Evolutionary conservation across 2,797 vertebrate species (phyloP).

Genomic region (Clarias platycephalus): DNA sequence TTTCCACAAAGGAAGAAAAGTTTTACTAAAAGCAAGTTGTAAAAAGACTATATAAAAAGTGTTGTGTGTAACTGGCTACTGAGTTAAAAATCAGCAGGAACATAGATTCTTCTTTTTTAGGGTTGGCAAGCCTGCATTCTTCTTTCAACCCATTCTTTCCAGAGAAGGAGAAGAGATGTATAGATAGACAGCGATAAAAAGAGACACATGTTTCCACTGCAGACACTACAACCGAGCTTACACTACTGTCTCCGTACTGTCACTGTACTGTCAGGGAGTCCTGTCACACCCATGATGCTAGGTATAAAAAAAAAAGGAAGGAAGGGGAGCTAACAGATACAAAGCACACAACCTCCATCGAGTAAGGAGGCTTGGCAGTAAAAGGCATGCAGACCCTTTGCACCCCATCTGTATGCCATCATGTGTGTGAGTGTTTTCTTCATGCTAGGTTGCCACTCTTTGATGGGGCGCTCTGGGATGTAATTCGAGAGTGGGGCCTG

Average conservation of each 20-base stretch:
- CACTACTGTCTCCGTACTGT: background rate
- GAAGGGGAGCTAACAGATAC: background rate
- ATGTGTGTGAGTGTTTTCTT: conserved; percentile 28
- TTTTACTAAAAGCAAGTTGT: background rate
- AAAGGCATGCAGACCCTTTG: conserved; percentile 15
- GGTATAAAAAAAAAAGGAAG: background rate
- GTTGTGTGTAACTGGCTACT: background rate
- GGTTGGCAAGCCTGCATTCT: background rate
- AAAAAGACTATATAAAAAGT: background rate
- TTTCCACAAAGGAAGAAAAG: background rate
- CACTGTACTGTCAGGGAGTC: background rate
- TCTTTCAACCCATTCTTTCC: conserved; percentile 4
- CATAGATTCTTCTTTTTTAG: background rate
- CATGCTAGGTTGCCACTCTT: conserved; percentile 42
- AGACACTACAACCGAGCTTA: background rate
- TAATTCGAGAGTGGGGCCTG: conserved; percentile 33
- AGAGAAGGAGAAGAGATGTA: background rate
- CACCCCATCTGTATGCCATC: conserved; percentile 47
- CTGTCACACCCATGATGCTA: conserved; percentile 10
- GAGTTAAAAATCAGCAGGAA: background rate
- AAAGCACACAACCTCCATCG: background rate
- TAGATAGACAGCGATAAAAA: background rate
- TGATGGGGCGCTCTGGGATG: conserved; percentile 47
- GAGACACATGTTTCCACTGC: conserved; percentile 13
- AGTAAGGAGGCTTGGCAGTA: background rate